Evolutionary conservation across 1,140 invertebrate species (phyloP).

Genomic region (Diuraphis noxia): DNA sequence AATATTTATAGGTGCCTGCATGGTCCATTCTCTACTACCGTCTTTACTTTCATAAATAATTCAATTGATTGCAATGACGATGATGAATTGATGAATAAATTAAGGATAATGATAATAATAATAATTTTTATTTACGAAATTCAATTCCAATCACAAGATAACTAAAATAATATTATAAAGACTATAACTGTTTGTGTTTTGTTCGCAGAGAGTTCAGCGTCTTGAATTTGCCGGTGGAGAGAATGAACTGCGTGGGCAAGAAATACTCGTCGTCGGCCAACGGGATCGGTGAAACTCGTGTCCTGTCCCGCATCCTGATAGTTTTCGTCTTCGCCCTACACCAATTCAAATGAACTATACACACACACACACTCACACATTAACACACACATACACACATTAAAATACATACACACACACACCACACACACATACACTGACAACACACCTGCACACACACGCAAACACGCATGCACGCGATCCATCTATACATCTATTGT

Average conservation of each 20-base stretch:
- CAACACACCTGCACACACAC: not conserved
- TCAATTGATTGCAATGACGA: not conserved
- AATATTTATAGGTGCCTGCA: not conserved
- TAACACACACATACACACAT: not conserved
- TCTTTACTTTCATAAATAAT: not conserved
- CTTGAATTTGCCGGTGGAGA: conserved; percentile 76
- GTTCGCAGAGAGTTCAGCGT: conserved; percentile 76
- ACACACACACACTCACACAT: not conserved
- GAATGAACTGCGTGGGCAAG: conserved; percentile 69
- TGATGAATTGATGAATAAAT: not conserved
- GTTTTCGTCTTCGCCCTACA: not conserved
- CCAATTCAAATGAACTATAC: conserved; percentile 11
- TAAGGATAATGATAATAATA: not conserved
- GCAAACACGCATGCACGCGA: not conserved
- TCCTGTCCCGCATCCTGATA: not conserved
- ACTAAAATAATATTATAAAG: no score
- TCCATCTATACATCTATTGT: not conserved
- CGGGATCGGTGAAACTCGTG: not conserved
- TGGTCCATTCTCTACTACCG: not conserved
- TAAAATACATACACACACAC: not conserved
- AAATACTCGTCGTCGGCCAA: conserved; percentile 42
- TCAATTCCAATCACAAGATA: no score
- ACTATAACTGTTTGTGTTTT: not conserved
- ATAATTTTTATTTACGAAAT: no score
- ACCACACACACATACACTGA: not conserved